Evolutionary conservation across 2,797 vertebrate genomes (phyloP), one percentile per base, ranked within the genome.

Genomic region (Lates japonicus): DNA sequence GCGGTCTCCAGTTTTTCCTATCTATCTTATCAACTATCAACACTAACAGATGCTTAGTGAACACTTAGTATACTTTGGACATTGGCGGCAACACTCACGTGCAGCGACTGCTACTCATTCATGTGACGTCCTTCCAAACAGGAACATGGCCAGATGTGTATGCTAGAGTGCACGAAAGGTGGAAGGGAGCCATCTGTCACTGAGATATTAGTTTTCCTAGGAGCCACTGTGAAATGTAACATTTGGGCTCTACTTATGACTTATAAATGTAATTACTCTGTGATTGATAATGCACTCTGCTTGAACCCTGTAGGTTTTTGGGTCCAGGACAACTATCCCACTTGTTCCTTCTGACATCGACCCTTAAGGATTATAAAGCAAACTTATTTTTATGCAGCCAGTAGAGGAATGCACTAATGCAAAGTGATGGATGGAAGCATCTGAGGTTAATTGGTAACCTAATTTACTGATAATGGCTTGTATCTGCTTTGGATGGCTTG

Each of bases 281-380:
- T 88, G 85, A 90, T 74, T 88, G 82, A 89, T 87, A 79, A 76
- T 14, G 7, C 71, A 65, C 82, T 85, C 78, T 59, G 48, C 48
- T 25, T 51, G 33, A 61, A 67, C 64, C 65, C 68, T 57, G 19
- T 37, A 65, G 58, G 70, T 78, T 77, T 29, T 75, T 35, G 64
- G 61, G 80, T 75, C 29, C 74, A 29, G 52, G 57, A 73, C 74
- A 68, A 57, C 80, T 71, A 35, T 62, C 37, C 67, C 46, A 70
- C 65, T 80, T 65, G 54, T 39, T 81, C 52, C 20, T 25, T 58
- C 35, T 44, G 31, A 75, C 59, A 66, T 42, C 9, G 20, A n/a
- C 72, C 80, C 70, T 48, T 37, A 35, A 69, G 57, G 64, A 83
- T 76, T 68, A 62, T 76, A 67, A 62, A 71, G 68, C 22, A 31